Evolutionary conservation across 2,888 invertebrate genomes (phyloP), one percentile per base, ranked within the genome.

Genomic region (Acleris emargana): DNA sequence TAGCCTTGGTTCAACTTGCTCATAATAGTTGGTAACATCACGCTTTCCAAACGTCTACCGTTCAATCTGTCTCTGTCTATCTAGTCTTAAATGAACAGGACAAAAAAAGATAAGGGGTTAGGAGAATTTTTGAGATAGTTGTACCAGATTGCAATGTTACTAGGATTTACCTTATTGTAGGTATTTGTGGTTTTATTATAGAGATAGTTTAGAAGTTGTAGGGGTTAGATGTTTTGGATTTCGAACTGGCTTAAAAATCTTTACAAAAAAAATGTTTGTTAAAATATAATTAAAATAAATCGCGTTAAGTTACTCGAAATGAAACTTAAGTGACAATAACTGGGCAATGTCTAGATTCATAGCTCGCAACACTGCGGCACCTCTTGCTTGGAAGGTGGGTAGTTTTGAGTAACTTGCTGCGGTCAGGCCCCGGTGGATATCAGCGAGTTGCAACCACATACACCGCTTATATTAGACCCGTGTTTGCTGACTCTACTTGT

Each of bases 401-500:
- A 58, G 58, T 59, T 60, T 60, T 60, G 67, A 64, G 58, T 57
- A 69, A 73, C 69, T 72, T 69, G 72, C 70, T 71, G 72, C 67
- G 74, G 74, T 71, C 67, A 68, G 62, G n/a, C 51, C 66, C 47
- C 51, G 38, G 38, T 45, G 61, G 57, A 66, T 57, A 57, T 57
- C 55, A 18, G 57, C 32, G 47, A 79, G 74, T 78, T 78, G 76
- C 60, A 74, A 81, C 85, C 85, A 73, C 84, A 82, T 72, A 76
- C 74, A 75, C 72, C 72, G 71, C 75, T 78, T 76, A 75, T 79
- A 75, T 78, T 74, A 76, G 75, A 80, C 80, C 66, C 51, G 76
- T 80, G 81, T 84, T 83, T 82, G 79, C 79, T 74, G 73, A 76
- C 79, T 80, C 79, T 76, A 79, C 78, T 80, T 78, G 79, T 79